Base-by-base conservation (phyloP, 2,888 invertebrate genomes). In the Sarcophaga rosellei region DNA sequence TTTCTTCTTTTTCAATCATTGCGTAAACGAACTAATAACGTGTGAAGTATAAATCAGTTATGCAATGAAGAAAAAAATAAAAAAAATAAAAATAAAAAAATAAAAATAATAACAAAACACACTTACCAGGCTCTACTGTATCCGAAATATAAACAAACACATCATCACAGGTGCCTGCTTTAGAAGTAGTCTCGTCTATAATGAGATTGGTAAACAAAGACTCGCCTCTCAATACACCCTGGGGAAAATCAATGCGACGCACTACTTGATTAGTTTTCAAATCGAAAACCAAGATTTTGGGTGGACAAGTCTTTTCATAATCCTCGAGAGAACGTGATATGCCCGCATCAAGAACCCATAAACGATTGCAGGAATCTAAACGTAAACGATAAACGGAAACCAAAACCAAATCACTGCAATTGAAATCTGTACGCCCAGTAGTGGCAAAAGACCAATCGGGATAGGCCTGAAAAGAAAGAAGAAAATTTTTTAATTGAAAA, bases 271-370 rank as follows among this genome's bases (percentile, higher is more conserved):
- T 96, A 0, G 96, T 96, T 76, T 94, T 94, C 90, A 97, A 94
- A 90, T 97, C 97, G 89, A 97, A 96, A 80, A 97, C 95, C 78
- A 97, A 94, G 75, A 97, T 94, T 93, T 97, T 97, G 5, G 97
- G 97, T 0, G 96, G 96, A 90, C 97, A 97, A 17, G 95, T 94
- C 15, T 94, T 92, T 73, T 93, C 94, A 90, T 95, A 96, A 87
- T 95, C 95, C 86, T 95, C 95, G 70, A 96, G 90, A 0, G 95
- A 95, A 3, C 93, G 91, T 0, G 89, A 95, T 92, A 90, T 94
- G 88, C 89, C 97, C 3, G 97, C 95, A 93, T 97, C 97, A 81
- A 97, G 93, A 1, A 96, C 96, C 97, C 97, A 97, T 4, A 97
- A 94, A 21, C 97, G 94, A 92, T 97, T 96, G 93, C 97, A 97